Percentiles rank a stretch among this genome's conserved stretches.
These are phyloP conservation scores for Pterostichus madidus DNA, from an alignment of 2,888 invertebrate species.

Conservation along the genomic window DNA sequence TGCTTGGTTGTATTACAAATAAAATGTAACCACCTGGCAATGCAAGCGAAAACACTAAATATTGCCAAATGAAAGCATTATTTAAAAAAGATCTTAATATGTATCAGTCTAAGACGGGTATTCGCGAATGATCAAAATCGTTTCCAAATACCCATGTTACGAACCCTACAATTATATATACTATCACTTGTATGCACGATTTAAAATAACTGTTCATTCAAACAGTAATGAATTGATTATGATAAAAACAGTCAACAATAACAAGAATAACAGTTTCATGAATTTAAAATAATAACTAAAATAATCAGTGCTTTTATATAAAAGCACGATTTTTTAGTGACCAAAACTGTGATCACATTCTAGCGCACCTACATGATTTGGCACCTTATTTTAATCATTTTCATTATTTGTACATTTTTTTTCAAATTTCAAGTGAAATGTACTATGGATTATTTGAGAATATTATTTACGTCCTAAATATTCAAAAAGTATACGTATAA, in stretches of 20 bases:
- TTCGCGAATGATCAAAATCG: constrained; percentile 54
- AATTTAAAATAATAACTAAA: constrained; percentile 62
- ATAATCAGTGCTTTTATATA: constrained; percentile 55
- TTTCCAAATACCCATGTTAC: constrained; percentile 63
- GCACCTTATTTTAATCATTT: constrained; percentile 65
- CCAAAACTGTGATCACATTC: constrained; percentile 50
- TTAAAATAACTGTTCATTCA: constrained; percentile 65
- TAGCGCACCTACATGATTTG: constrained; percentile 61
- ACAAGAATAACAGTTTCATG: constrained; percentile 65
- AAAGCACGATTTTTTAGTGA: constrained; percentile 39
- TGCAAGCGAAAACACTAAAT: constrained; percentile 57
- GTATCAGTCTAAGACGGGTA: constrained; percentile 67
- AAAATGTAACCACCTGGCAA: constrained; percentile 38
- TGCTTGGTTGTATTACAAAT: constrained; percentile 18
- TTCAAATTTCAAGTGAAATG: constrained; percentile 58
- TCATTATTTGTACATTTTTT: constrained; percentile 64
- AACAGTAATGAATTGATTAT: constrained; percentile 65
- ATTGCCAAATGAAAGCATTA: constrained; percentile 59
- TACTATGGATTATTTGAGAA: constrained; percentile 48
- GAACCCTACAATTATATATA: constrained; percentile 65
- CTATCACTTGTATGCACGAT: constrained; percentile 66
- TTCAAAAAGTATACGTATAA: constrained; percentile 60
- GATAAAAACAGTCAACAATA: constrained; percentile 67
- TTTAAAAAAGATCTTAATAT: constrained; percentile 66
- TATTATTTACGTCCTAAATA: constrained; percentile 58